Conservation (phyloP, 2,888 invertebrate genomes). For the Lasius fuliginosus region DNA sequence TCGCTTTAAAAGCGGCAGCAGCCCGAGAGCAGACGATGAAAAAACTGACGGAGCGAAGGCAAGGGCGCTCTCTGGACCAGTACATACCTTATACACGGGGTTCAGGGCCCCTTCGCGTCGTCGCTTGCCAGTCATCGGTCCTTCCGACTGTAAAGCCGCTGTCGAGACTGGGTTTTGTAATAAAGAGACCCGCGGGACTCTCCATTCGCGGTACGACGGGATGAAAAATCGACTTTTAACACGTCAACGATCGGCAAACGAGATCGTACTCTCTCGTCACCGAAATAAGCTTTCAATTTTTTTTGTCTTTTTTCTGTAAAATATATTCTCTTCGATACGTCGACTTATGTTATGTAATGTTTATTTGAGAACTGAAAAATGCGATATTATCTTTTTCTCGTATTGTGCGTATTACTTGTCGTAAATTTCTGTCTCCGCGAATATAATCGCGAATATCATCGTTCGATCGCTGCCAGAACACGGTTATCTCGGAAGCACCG, state of each 20-base stretch:
- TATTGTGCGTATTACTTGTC: not conserved
- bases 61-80: constrained; percentile 78
- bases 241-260: not conserved
- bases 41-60: constrained; percentile 81
- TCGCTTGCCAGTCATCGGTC: constrained; percentile 75
- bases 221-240: constrained; percentile 34
- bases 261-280: not conserved
- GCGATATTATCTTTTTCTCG: not conserved
- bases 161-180: constrained; percentile 63
- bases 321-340: not conserved
- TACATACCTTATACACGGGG: constrained; percentile 77
- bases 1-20: constrained; percentile 77
- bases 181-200: constrained; percentile 25
- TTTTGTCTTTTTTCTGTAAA: not conserved
- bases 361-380: not conserved
- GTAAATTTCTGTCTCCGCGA: not conserved
- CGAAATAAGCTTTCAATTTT: not conserved
- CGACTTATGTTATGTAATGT: no score
- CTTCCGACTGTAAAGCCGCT: constrained; percentile 74
- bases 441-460: constrained; percentile 26
- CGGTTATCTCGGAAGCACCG: not conserved
- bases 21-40: constrained; percentile 81
- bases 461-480: not conserved
- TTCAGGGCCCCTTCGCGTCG: constrained; percentile 74
- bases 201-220: not conserved